A percentile compares a stretch with the other conserved stretches of the same genome.
These are phyloP conservation scores for Nixonia krombeini DNA, from an alignment of 1,140 invertebrate genomes.

Conservation along the genomic window DNA sequence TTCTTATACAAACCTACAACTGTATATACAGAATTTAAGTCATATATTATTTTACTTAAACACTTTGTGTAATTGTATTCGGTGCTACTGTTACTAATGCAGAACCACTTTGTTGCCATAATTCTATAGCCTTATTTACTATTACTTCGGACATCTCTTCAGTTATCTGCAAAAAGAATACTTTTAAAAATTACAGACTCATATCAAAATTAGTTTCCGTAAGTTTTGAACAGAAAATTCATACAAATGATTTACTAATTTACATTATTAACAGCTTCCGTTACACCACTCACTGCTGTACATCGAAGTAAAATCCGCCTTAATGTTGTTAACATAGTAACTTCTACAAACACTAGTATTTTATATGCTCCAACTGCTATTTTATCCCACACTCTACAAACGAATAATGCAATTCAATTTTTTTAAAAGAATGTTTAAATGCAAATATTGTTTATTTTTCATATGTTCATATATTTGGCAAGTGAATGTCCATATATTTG, in stretches of 20 bases:
- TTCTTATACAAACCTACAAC: no score
- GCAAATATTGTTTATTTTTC: no score
- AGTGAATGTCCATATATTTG: no score
- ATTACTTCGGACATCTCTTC: conserved; percentile 83
- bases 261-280: conserved; percentile 79
- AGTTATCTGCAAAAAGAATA: conserved; percentile 75
- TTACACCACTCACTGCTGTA: conserved; percentile 73
- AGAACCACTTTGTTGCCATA: conserved; percentile 83
- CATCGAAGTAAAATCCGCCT: conserved; percentile 77
- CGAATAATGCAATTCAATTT: no score
- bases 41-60: no score
- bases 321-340: conserved; percentile 81
- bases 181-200: neutral
- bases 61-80: no score
- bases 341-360: conserved; percentile 84
- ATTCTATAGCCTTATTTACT: conserved; percentile 84
- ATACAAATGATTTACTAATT: conserved; percentile 34
- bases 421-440: no score
- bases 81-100: no score
- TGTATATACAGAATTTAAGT: no score
- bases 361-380: conserved; percentile 86
- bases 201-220: no score
- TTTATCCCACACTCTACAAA: conserved; percentile 89
- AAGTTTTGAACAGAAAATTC: no score
- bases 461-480: no score